A percentile compares a stretch with the other conserved stretches of the same genome.
Evolutionary conservation across 2,888 invertebrate genomes (phyloP).

Genomic region (Lasioglossum lativentre): DNA sequence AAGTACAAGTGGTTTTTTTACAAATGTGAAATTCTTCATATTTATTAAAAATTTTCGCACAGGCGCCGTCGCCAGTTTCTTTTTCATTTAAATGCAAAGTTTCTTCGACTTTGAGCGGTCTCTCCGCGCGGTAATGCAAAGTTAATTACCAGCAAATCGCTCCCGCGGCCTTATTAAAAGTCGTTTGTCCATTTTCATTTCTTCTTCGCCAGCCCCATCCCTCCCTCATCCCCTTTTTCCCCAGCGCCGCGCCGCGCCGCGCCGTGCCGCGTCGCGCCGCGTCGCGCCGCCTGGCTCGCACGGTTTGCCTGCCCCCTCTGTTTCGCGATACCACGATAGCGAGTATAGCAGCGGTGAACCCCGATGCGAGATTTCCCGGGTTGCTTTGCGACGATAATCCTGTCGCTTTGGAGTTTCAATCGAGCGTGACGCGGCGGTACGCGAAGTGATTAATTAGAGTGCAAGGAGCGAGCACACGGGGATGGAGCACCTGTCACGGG

Average conservation of each 20-base stretch:
- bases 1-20: no score
- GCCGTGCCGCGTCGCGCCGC: no score
- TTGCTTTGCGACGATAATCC: constrained; percentile 23
- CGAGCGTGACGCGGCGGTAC: constrained; percentile 26
- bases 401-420: constrained; percentile 27
- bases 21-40: no score
- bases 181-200: not conserved
- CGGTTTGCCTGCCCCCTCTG: not conserved
- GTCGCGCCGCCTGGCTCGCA: not conserved
- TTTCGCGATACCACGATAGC: constrained; percentile 18
- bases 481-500: not conserved
- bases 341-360: not conserved
- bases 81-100: not conserved
- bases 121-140: not conserved
- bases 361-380: constrained; percentile 15
- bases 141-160: constrained; percentile 22
- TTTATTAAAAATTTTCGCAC: not conserved
- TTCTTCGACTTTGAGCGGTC: not conserved
- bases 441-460: constrained; percentile 52
- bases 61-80: not conserved
- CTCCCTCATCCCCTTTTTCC: no score
- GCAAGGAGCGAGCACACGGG: not conserved
- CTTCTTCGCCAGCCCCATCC: no score
- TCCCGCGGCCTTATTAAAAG: constrained; percentile 4
- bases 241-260: not conserved